phyloP scores from a whole-genome alignment of 1,140 invertebrate species.

The Trinorchestia longiramus region DNA sequence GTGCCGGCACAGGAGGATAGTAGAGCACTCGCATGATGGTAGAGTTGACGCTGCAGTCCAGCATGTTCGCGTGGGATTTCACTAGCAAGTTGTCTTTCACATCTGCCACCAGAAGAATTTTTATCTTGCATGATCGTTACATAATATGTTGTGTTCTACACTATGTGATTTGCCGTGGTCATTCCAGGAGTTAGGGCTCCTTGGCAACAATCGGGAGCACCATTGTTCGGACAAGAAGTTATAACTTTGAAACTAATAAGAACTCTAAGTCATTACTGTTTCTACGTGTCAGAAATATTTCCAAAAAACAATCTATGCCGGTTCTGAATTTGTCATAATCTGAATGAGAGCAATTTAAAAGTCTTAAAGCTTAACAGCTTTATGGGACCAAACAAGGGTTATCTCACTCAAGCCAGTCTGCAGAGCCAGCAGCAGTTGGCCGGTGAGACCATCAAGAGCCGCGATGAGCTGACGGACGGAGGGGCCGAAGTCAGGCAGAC shows the following conservation, averaged over 20 bases:
- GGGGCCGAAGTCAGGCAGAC: conserved; percentile 77
- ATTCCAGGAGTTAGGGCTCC: too few species aligned
- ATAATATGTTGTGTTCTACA: too few species aligned
- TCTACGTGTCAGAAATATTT: too few species aligned
- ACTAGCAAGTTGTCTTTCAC: conserved; percentile 72
- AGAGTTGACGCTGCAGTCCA: conserved; percentile 75
- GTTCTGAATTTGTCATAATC: too few species aligned
- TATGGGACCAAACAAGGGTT: neutral
- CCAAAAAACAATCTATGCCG: too few species aligned
- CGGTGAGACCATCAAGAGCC: conserved; percentile 71
- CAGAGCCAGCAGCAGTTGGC: conserved; percentile 42
- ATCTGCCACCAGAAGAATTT: conserved; percentile 59
- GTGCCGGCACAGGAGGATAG: conserved; percentile 75
- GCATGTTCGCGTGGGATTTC: conserved; percentile 77
- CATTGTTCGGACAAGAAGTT: too few species aligned
- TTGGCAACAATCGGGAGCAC: too few species aligned
- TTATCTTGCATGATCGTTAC: too few species aligned
- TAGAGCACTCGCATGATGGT: conserved; percentile 78
- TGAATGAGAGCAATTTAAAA: neutral
- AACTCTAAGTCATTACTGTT: too few species aligned
- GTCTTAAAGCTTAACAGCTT: neutral
- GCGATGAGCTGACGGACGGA: conserved; percentile 76
- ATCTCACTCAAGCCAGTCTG: conserved; percentile 34
- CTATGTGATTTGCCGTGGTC: too few species aligned
- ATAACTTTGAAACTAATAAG: too few species aligned